These are phyloP conservation scores for Cyphomyrus plagiostoma DNA, from an alignment of 2,113 vertebrate species.

Conservation along the genomic window DNA sequence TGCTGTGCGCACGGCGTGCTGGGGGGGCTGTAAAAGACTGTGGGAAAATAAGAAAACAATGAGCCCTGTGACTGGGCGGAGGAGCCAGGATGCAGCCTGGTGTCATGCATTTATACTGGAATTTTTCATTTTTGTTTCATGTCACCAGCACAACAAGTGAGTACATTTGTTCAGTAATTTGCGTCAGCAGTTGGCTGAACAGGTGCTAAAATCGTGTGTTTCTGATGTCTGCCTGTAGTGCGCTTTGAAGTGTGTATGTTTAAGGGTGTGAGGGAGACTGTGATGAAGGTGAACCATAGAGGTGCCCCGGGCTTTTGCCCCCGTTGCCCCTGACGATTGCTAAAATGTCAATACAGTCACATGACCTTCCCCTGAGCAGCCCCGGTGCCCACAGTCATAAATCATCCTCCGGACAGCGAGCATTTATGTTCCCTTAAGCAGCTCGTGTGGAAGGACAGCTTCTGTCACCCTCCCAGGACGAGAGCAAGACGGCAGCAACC, in stretches of 20 bases:
- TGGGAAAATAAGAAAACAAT: not conserved
- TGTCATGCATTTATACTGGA: not conserved
- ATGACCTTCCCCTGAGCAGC: slow-evolving; percentile 39
- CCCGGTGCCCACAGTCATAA: slow-evolving; percentile 80
- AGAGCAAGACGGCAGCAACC: slow-evolving; percentile 50
- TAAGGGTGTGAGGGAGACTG: not conserved
- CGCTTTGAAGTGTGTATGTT: not conserved
- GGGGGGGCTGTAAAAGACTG: not conserved
- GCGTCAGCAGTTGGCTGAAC: not conserved
- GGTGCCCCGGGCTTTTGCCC: slow-evolving; percentile 35
- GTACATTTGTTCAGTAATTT: not conserved
- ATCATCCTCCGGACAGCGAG: slow-evolving; percentile 77
- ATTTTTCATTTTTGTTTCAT: not conserved
- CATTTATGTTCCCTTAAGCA: slow-evolving; percentile 63
- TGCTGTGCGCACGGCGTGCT: not conserved
- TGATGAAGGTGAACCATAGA: not conserved
- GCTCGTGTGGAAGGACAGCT: slow-evolving; percentile 58
- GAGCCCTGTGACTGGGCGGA: not conserved
- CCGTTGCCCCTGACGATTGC: slow-evolving; percentile 46
- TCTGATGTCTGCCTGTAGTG: not conserved
- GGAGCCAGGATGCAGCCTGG: not conserved
- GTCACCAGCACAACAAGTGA: not conserved
- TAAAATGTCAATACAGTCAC: slow-evolving; percentile 47
- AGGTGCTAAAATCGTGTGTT: not conserved
- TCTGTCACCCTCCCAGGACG: slow-evolving; percentile 41